Evolutionary conservation across 2,797 vertebrate genomes (phyloP).

Genomic region (Spheniscus humboldti): DNA sequence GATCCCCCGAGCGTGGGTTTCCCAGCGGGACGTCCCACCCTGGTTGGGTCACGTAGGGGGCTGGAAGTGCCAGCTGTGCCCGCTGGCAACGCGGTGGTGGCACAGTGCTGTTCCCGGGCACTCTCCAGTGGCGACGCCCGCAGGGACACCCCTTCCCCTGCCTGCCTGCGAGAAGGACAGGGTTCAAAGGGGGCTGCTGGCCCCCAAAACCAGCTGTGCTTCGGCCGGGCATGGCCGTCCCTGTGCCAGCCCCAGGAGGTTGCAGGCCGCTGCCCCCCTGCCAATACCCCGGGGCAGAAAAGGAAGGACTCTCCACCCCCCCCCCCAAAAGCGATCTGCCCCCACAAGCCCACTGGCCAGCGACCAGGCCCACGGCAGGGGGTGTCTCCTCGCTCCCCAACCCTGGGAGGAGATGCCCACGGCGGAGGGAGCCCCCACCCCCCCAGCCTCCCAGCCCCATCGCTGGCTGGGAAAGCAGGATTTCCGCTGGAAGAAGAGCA

Average conservation of each 20-base stretch:
- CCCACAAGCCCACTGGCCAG: background rate
- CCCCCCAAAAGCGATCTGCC: background rate
- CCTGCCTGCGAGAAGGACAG: background rate
- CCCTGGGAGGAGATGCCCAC: background rate
- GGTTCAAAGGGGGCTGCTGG: background rate
- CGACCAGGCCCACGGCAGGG: background rate
- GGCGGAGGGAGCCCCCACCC: background rate
- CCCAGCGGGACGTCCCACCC: background rate
- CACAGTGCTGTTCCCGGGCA: background rate
- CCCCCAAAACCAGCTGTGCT: background rate
- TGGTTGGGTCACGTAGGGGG: background rate
- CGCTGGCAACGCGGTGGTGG: rapidly evolving
- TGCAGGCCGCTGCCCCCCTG: rapidly evolving
- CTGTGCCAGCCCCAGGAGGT: background rate
- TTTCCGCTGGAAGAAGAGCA: slow-evolving; percentile 62
- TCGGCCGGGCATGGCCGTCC: rapidly evolving
- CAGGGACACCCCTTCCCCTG: background rate
- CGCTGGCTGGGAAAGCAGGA: slow-evolving; percentile 47
- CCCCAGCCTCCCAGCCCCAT: background rate
- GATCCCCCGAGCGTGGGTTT: too few species aligned
- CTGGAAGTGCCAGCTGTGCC: background rate
- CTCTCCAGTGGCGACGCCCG: rapidly evolving
- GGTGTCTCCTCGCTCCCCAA: background rate
- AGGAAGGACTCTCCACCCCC: background rate
- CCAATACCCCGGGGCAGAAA: background rate